Base-by-base conservation (phyloP, 1,140 invertebrate genomes). In the Drosophila subpulchrella region DNA sequence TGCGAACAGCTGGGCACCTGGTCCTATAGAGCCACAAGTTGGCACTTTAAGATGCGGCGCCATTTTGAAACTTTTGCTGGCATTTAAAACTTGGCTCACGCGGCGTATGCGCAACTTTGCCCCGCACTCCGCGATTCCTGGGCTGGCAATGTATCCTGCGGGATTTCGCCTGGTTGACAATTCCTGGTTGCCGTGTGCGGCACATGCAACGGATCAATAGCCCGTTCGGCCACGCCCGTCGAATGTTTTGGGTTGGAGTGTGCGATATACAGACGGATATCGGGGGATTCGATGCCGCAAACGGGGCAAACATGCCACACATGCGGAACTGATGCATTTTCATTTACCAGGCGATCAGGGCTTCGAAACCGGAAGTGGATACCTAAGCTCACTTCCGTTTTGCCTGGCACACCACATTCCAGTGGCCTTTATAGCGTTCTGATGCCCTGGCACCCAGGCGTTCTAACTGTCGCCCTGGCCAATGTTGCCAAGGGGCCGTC, bases 301-400 rank as follows among this genome's bases (percentile, higher is more conserved):
- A n/a, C 34, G 15, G 54, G 58, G 39, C 47, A 70, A 67, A 48
- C 44, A 38, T 88, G 84, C 84, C 84, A 75, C 84, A 91, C 85
- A 91, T 91, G 89, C 89, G 89, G 89, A 91, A 91, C 89, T 91
- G 76, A 63, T 91, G 84, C 83, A 91, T 91, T 91, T 91, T 91
- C 89, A 82, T 67, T 76, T 74, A 91, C 62, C 84, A 80, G 89
- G 89, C 84, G 46, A 47, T 34, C 89, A 91, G 68, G 83, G 67
- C 46, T 50, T 7, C 5, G 34, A 42, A 54, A 85, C 81, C 89
- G 89, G 89, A 91, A 91, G 89, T 91, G 67, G 89, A 78, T 85
- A 70, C 68, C 63, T 70, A 61, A 62, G 81, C 60, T n/a, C 39
- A 85, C 85, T 90, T 89, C 85, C 85, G 85, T 67, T 30, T 36